Percentiles rank a stretch among this genome's conserved stretches.
Evolutionary conservation across 2,888 invertebrate species (phyloP).

Genomic region (Autographa pulchrina): DNA sequence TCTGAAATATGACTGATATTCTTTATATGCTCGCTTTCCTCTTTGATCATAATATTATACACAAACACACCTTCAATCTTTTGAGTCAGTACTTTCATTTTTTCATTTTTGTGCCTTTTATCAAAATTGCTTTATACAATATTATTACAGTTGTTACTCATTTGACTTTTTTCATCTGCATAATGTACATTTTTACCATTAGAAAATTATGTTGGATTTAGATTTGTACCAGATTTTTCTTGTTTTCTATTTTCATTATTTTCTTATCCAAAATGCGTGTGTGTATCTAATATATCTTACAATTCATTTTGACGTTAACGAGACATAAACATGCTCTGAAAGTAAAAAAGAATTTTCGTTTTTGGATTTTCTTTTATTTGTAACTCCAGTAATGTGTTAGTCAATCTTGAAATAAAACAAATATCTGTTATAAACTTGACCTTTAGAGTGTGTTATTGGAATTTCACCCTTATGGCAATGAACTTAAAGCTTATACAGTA

Average conservation of each 20-base stretch:
- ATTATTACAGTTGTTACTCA: neutral
- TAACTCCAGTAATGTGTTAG: neutral
- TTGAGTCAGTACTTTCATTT: neutral
- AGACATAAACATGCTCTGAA: neutral
- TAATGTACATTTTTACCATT: neutral
- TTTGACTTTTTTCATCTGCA: neutral
- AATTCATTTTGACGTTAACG: neutral
- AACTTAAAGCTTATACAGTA: neutral
- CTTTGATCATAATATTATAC: slow-evolving; percentile 2
- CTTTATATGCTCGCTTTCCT: neutral
- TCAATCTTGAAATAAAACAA: neutral
- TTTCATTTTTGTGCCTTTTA: neutral
- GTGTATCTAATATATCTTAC: neutral
- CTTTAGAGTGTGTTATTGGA: neutral
- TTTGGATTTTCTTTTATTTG: neutral
- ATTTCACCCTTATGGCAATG: neutral
- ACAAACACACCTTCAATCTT: slow-evolving; percentile 3
- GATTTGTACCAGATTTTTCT: neutral
- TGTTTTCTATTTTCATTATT: neutral
- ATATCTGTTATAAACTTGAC: neutral
- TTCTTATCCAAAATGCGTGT: neutral
- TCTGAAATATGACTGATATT: neutral
- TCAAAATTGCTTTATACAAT: slow-evolving; percentile 1
- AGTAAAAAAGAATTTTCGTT: neutral
- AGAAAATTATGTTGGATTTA: neutral